Conservation (phyloP, 2,888 invertebrate genomes). For the Limnephilus rhombicus region DNA sequence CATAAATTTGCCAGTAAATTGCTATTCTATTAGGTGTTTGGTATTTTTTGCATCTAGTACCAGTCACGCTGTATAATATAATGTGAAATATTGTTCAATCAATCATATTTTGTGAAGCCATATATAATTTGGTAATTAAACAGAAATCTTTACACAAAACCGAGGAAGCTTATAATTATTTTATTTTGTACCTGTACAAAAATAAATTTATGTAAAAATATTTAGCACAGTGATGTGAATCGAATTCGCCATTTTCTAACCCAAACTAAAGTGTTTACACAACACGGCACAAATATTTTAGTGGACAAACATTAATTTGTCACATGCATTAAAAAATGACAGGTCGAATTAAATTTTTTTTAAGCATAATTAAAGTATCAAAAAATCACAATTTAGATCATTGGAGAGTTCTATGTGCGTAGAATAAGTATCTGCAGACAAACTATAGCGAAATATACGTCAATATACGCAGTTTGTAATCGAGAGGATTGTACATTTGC, state of each 20-base stretch:
- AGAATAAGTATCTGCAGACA: background rate
- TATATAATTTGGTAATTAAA: background rate
- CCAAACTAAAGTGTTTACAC: background rate
- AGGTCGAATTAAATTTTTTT: background rate
- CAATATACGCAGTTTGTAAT: background rate
- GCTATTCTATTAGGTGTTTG: background rate
- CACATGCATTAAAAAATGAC: background rate
- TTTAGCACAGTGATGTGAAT: background rate
- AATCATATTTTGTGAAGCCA: background rate
- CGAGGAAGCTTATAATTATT: background rate
- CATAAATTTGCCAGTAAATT: background rate
- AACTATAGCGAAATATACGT: background rate
- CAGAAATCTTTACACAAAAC: background rate
- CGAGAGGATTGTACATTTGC: background rate
- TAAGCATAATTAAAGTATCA: background rate
- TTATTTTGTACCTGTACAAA: background rate
- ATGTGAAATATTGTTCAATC: background rate
- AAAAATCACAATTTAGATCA: background rate
- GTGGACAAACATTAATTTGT: background rate
- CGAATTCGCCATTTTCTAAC: background rate
- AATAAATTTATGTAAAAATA: background rate
- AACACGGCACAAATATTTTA: background rate
- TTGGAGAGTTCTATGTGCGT: background rate
- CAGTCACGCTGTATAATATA: background rate
- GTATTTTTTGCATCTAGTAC: background rate